Conservation (phyloP, 2,113 vertebrate genomes). For the Lagopus muta region DNA sequence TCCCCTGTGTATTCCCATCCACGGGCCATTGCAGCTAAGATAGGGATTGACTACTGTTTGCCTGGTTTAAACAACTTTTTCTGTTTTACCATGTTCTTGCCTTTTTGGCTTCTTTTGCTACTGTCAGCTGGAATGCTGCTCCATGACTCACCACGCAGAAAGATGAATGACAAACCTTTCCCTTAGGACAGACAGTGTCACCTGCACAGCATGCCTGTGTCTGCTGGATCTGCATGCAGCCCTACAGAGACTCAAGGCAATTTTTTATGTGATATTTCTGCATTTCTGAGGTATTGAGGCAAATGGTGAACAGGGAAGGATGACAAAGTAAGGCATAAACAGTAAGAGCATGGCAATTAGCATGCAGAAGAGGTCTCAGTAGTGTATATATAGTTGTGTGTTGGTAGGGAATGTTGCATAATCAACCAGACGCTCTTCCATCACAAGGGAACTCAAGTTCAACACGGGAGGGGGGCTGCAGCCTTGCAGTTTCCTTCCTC, state of each 20-base stretch:
- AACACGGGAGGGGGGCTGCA: neutral
- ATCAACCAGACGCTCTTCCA: slow-evolving; percentile 37
- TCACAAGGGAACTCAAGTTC: slow-evolving; percentile 18
- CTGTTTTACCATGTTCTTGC: neutral
- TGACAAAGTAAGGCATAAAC: neutral
- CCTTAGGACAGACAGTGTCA: slow-evolving; percentile 14
- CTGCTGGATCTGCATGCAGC: neutral
- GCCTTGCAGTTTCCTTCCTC: slow-evolving; percentile 58
- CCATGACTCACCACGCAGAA: neutral
- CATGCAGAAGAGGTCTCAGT: neutral
- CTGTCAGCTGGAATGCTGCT: slow-evolving; percentile 38
- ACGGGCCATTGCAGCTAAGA: neutral
- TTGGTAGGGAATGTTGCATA: neutral
- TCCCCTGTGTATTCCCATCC: neutral
- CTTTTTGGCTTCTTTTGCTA: slow-evolving; percentile 5
- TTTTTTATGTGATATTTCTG: rapidly evolving
- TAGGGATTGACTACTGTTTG: neutral
- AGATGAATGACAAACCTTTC: slow-evolving; percentile 20
- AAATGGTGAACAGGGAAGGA: rapidly evolving
- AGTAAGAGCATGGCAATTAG: neutral
- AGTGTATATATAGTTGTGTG: neutral
- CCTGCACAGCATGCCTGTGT: neutral
- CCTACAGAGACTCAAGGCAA: neutral
- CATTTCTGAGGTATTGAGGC: neutral
- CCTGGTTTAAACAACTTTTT: neutral